Evolutionary conservation across 2,113 vertebrate species (phyloP), one percentile per base, ranked within the genome.

Genomic region (Myrmecophaga tridactyla): DNA sequence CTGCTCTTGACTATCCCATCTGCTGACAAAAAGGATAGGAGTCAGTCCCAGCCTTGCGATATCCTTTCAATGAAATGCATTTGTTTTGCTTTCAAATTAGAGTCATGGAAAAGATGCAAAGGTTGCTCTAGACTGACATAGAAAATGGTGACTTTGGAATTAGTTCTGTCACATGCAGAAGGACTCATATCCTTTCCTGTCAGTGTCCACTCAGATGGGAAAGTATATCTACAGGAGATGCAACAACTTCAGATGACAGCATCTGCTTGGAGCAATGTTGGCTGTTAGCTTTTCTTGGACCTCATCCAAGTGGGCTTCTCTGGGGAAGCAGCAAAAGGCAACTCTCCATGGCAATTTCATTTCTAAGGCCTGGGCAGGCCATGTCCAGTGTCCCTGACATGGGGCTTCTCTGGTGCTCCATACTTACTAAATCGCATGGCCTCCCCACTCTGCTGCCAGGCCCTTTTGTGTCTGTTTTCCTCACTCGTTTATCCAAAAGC

Each of bases 31-130:
- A 82, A 65, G 73, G 95, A 97, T 85, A 20, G 81, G 94, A 69
- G 83, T 92, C 88, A 62, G 92, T 96, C 89, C 29, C 92, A 86
- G 94, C 95, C 63, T 91, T 94, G 92, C 39, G 90, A 96, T 94
- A 97, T 92, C 43, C 75, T 96, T 97, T 94, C 56, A 56, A 72
- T 70, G 87, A 95, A 95, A 97, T 53, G 2, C 3, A 2, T 63
- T 94, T 77, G 39, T 96, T 96, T 94, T 78, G 36, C 60, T 90
- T 86, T 73, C 67, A 3, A 96, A 86, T 96, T 93, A 88, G 93
- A 91, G 80, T 97, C 96, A 95, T 65, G 93, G 96, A 96, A 87
- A 53, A 86, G 86, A 51, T 95, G 95, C 84, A 86, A 96, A 92
- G 92, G 91, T 97, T 53, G 63, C 41, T 92, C 77, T 83, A 93